A percentile compares a stretch with the other conserved stretches of the same genome.
These are phyloP conservation scores for Pinna nobilis DNA, from an alignment of 1,140 invertebrate species.

Conservation along the genomic window DNA sequence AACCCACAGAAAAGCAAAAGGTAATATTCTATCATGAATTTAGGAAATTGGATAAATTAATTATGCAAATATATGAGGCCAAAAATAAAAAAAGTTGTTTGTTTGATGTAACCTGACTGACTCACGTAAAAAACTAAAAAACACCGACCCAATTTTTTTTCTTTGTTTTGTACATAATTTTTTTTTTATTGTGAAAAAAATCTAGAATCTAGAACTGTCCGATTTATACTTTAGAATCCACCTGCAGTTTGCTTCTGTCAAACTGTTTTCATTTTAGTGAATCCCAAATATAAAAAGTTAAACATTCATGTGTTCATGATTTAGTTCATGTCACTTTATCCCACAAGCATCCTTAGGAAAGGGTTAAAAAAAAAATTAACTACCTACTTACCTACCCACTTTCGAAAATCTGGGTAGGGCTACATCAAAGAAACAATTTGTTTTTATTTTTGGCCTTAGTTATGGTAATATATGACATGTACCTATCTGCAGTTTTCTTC, in stretches of 20 bases:
- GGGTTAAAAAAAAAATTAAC: background rate
- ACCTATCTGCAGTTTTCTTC: background rate
- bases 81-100: no score
- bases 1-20: conserved; percentile 60
- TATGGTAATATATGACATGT: background rate
- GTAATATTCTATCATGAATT: conserved; percentile 56
- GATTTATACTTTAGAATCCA: no score
- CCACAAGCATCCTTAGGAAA: no score
- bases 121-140: background rate
- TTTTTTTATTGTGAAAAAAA: background rate
- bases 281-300: no score
- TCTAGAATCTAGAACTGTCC: no score
- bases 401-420: no score
- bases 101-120: background rate
- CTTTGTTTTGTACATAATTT: background rate
- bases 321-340: no score
- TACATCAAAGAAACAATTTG: conserved; percentile 1
- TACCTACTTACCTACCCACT: no score
- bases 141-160: background rate
- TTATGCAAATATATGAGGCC: background rate
- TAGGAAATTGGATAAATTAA: background rate
- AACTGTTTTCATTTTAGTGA: no score
- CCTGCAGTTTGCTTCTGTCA: no score
- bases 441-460: conserved; percentile 7
- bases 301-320: no score